A percentile compares a stretch with the other conserved stretches of the same genome.
Evolutionary conservation across 2,888 invertebrate species (phyloP).

Genomic region (Aspidiotus rigidus): DNA sequence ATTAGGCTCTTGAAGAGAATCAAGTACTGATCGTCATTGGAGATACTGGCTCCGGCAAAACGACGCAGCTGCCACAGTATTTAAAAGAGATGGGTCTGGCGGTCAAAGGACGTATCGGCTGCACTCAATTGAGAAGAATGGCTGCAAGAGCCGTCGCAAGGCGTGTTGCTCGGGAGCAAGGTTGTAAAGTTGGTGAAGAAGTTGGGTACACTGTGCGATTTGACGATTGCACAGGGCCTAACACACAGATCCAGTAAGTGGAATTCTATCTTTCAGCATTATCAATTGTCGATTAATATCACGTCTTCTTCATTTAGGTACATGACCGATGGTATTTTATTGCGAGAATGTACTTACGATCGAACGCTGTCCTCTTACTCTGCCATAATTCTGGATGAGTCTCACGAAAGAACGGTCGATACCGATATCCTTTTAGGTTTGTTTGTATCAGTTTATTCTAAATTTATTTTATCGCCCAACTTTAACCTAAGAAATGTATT

Average conservation of each 20-base stretch:
- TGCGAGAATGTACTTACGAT: slow-evolving; percentile 24
- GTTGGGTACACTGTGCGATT: slow-evolving; percentile 21
- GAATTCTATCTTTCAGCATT: too few species aligned
- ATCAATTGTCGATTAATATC: too few species aligned
- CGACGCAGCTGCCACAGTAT: slow-evolving; percentile 17
- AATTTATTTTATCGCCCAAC: too few species aligned
- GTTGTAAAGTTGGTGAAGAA: slow-evolving; percentile 14
- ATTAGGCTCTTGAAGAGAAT: slow-evolving; percentile 9
- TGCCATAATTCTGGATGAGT: slow-evolving; percentile 22
- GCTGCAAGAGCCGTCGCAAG: slow-evolving; percentile 26
- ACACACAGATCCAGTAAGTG: slow-evolving; percentile 23
- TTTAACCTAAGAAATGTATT: neutral
- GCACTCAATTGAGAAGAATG: slow-evolving; percentile 22
- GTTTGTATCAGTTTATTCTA: too few species aligned
- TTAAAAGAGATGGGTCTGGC: slow-evolving; percentile 11
- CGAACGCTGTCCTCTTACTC: slow-evolving; percentile 8
- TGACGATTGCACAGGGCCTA: slow-evolving; percentile 12
- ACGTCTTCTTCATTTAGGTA: slow-evolving; percentile 5
- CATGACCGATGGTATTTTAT: slow-evolving; percentile 29
- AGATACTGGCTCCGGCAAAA: slow-evolving; percentile 27
- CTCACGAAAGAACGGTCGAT: slow-evolving; percentile 28
- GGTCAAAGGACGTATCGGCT: slow-evolving; percentile 8
- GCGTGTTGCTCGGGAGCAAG: slow-evolving; percentile 21
- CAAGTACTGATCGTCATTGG: slow-evolving; percentile 28
- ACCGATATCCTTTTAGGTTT: slow-evolving; percentile 24